Evolutionary conservation across 2,888 invertebrate species (phyloP).

Genomic region (Lymantria monacha): DNA sequence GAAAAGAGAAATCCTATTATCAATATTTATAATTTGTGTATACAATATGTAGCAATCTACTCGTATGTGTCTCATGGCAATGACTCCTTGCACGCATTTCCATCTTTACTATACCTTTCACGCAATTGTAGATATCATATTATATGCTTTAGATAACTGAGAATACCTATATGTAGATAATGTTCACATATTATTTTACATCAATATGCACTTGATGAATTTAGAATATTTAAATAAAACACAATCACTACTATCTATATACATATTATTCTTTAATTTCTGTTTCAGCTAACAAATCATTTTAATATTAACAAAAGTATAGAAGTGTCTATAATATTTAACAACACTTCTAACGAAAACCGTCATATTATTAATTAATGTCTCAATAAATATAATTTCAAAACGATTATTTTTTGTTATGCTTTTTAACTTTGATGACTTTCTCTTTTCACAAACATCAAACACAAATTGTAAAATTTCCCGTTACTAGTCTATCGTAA

Average conservation of each 20-base stretch:
- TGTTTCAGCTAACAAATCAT: background rate
- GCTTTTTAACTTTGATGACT: constrained; percentile 50
- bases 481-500: constrained; percentile 26
- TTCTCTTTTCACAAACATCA: constrained; percentile 81
- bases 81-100: constrained; percentile 53
- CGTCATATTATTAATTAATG: constrained; percentile 8
- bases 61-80: constrained; percentile 47
- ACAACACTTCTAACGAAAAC: constrained; percentile 10
- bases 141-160: constrained; percentile 48
- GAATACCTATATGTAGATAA: constrained; percentile 21
- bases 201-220: constrained; percentile 43
- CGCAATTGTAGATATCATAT: constrained; percentile 52
- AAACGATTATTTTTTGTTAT: constrained; percentile 30
- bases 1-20: constrained; percentile 74
- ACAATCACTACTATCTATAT: constrained; percentile 20
- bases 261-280: background rate
- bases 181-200: constrained; percentile 33
- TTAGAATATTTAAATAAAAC: constrained; percentile 28
- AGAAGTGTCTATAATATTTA: background rate
- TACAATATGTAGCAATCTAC: constrained; percentile 44
- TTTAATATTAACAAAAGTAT: too few species aligned
- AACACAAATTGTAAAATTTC: constrained; percentile 47
- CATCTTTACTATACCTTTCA: constrained; percentile 36
- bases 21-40: constrained; percentile 38
- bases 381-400: constrained; percentile 9